Evolutionary conservation across 2,113 vertebrate genomes (phyloP).

Genomic region (Rhea pennata): DNA sequence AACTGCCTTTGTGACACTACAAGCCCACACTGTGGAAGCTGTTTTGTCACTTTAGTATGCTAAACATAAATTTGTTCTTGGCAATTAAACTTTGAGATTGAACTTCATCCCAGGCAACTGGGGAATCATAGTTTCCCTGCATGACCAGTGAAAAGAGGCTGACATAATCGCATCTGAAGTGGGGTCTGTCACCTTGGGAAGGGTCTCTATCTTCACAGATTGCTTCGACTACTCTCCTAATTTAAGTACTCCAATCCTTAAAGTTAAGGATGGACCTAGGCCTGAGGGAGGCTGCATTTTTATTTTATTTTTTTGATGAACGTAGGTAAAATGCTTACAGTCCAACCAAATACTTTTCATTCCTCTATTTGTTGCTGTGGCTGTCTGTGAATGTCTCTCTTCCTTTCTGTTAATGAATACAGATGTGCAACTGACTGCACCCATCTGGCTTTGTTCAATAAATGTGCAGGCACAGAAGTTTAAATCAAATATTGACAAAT

Average conservation of each 20-base stretch:
- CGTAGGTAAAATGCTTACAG: background rate
- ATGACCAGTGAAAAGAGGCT: background rate
- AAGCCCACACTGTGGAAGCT: background rate
- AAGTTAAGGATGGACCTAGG: background rate
- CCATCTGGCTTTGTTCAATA: slow-evolving; percentile 67
- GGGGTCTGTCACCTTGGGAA: background rate
- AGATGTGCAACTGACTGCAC: slow-evolving; percentile 66
- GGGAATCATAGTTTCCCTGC: background rate
- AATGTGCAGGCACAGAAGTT: slow-evolving; percentile 54
- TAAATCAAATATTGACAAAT: slow-evolving; percentile 77
- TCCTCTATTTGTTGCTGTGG: slow-evolving; percentile 19
- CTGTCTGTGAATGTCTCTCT: slow-evolving; percentile 50
- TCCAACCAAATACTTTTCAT: slow-evolving; percentile 29
- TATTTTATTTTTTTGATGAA: background rate
- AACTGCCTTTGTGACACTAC: background rate
- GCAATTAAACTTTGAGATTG: background rate
- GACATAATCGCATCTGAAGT: background rate
- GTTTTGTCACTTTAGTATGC: background rate
- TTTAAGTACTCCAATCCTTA: background rate
- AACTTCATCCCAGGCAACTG: background rate
- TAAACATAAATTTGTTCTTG: background rate
- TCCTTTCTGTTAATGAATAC: slow-evolving; percentile 63
- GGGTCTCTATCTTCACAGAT: background rate
- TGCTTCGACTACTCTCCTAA: background rate
- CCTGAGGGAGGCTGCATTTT: background rate